Base-by-base conservation (phyloP, 23 tunicate genomes). In the Diplosoma virens region DNA sequence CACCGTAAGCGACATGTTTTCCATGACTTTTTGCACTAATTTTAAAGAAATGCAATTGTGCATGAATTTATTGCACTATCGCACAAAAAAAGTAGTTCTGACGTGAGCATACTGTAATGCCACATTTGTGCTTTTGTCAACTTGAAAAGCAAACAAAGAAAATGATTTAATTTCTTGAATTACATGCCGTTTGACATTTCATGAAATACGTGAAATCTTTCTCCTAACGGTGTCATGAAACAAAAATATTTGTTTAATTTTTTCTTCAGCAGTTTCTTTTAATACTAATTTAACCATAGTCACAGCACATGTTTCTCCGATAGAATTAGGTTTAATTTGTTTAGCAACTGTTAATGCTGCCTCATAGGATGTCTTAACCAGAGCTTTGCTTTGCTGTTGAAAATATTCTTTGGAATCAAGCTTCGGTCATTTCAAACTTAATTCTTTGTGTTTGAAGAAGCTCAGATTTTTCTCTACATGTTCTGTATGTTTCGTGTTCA, bases 51-150 rank as follows among this genome's bases (percentile, higher is more conserved):
- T n/a, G n/a, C n/a, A n/a, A n/a, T n/a, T n/a, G n/a, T n/a, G n/a
- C n/a, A n/a, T n/a, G n/a, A n/a, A n/a, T n/a, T n/a, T n/a, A n/a
- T n/a, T n/a, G n/a, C n/a, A n/a, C n/a, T n/a, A n/a, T n/a, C n/a
- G n/a, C n/a, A n/a, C n/a, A n/a, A n/a, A n/a, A n/a, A n/a, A n/a
- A n/a, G n/a, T n/a, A n/a, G n/a, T n/a, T n/a, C n/a, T n/a, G n/a
- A n/a, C n/a, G n/a, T n/a, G n/a, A n/a, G n/a, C n/a, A n/a, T n/a
- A n/a, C n/a, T n/a, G n/a, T 58, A 58, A 58, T 21, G 66, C 66
- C 20, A 18, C 66, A 58, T 58, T 21, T 58, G 25, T 58, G 66
- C 66, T 58, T 58, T 58, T 24, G 66, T 58, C 66, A 58, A 58
- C 20, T 6, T 58, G 66, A 58, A 58, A 58, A 18, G 20, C 66